phyloP scores from a whole-genome alignment of 2,113 vertebrate genomes.

The Poicephalus meyeri region DNA sequence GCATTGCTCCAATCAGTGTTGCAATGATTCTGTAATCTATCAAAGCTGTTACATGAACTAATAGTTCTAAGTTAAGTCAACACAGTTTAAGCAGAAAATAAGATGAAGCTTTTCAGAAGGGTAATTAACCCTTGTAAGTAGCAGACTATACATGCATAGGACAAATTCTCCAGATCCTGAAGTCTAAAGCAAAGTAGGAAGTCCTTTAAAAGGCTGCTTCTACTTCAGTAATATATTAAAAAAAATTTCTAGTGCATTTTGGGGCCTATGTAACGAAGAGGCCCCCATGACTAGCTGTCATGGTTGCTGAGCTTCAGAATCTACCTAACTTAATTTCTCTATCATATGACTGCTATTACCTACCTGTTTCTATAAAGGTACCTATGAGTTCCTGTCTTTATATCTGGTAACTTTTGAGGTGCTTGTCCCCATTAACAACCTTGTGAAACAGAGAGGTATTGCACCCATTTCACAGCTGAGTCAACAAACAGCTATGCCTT shows the following conservation, averaged over 20 bases:
- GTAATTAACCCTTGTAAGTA: slow-evolving; percentile 19
- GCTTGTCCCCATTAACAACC: background rate
- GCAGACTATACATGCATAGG: background rate
- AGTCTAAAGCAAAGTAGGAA: background rate
- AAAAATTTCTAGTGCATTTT: background rate
- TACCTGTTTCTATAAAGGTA: background rate
- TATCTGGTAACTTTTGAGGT: background rate
- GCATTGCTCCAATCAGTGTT: slow-evolving; percentile 50
- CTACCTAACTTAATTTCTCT: background rate
- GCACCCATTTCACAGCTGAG: background rate
- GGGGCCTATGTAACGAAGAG: background rate
- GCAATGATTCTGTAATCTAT: slow-evolving; percentile 58
- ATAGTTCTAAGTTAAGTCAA: slow-evolving; percentile 52
- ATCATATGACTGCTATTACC: background rate
- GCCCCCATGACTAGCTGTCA: background rate
- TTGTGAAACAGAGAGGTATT: background rate
- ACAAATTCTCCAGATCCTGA: background rate
- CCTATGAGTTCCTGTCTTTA: background rate
- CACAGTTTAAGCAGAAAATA: slow-evolving; percentile 30
- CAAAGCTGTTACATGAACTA: slow-evolving; percentile 46
- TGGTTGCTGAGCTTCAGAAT: background rate
- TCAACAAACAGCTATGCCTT: background rate
- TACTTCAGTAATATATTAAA: background rate
- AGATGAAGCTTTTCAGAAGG: background rate
- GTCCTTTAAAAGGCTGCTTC: background rate